Percentiles rank a stretch among this genome's conserved stretches.
phyloP scores from a whole-genome alignment of 2,888 invertebrate species.

The Aplocera efformata region DNA sequence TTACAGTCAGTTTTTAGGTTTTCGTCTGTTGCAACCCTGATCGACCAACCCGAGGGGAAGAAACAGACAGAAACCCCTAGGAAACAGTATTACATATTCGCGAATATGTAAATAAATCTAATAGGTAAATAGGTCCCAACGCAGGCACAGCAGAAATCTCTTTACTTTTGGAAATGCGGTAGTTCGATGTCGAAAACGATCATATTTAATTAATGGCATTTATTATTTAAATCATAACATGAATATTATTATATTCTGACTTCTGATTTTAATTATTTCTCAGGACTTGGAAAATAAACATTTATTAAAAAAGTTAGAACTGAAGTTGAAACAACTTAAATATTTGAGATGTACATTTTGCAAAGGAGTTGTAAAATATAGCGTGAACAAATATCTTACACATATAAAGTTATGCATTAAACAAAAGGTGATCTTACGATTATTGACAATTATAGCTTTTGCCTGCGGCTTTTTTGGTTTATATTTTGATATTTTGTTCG shows the following conservation, averaged over 20 bases:
- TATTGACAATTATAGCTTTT: constrained; percentile 4
- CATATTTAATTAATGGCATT: no score
- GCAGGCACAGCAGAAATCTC: no score
- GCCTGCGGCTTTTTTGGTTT: constrained; percentile 3
- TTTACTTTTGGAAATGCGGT: no score
- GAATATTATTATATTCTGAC: not conserved
- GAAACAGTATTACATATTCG: no score
- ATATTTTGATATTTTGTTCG: not conserved
- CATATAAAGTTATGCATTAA: constrained; percentile 39
- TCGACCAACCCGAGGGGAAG: no score
- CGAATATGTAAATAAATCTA: no score
- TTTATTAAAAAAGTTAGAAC: constrained; percentile 34
- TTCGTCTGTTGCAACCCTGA: no score
- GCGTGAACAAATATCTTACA: constrained; percentile 32
- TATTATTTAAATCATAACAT: no score
- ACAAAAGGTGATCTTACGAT: constrained; percentile 27
- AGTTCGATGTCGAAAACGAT: no score
- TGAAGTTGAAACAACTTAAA: constrained; percentile 30
- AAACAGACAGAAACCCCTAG: no score
- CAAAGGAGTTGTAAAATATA: constrained; percentile 27
- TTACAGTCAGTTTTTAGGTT: no score
- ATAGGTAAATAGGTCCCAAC: no score
- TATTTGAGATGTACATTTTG: constrained; percentile 45
- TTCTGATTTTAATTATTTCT: constrained; percentile 17
- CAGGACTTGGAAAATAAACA: constrained; percentile 41